phyloP scores from a whole-genome alignment of 2,888 invertebrate genomes.

The Neuroscelio doddi region DNA sequence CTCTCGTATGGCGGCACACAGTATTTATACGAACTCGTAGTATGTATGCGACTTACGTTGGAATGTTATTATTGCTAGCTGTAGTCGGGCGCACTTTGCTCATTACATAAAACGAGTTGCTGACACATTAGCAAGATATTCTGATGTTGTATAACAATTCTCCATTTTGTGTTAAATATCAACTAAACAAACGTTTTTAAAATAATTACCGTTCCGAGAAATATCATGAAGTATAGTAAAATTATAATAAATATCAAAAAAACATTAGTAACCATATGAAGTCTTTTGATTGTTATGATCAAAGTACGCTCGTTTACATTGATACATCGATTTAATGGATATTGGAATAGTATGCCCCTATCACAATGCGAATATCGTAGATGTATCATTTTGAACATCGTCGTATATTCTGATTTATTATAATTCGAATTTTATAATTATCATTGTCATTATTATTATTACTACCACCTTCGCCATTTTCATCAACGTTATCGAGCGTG shows the following conservation, averaged over 20 bases:
- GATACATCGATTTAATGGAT: conserved; percentile 67
- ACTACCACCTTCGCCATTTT: conserved; percentile 35
- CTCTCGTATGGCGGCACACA: conserved; percentile 64
- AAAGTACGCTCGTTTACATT: conserved; percentile 66
- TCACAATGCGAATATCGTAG: conserved; percentile 65
- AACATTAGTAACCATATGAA: too few species aligned
- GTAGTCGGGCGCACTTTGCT: conserved; percentile 63
- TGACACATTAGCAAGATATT: conserved; percentile 12
- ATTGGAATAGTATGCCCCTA: conserved; percentile 21
- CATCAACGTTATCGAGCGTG: conserved; percentile 57
- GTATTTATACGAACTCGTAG: conserved; percentile 63
- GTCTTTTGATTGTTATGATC: conserved; percentile 49
- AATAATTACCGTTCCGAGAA: too few species aligned
- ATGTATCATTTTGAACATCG: conserved; percentile 38
- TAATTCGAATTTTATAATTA: conserved; percentile 31
- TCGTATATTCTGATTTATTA: conserved; percentile 25
- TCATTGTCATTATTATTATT: conserved; percentile 44
- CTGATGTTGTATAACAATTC: conserved; percentile 3
- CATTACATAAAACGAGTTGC: conserved; percentile 45
- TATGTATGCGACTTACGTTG: conserved; percentile 65
- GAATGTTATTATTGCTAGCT: conserved; percentile 69
- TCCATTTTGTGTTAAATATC: background rate
- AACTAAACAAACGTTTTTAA: conserved; percentile 17
- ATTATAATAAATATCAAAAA: too few species aligned
- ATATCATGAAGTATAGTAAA: too few species aligned